Evolutionary conservation across 2,113 vertebrate genomes (phyloP).

Genomic region (Plecotus auritus): DNA sequence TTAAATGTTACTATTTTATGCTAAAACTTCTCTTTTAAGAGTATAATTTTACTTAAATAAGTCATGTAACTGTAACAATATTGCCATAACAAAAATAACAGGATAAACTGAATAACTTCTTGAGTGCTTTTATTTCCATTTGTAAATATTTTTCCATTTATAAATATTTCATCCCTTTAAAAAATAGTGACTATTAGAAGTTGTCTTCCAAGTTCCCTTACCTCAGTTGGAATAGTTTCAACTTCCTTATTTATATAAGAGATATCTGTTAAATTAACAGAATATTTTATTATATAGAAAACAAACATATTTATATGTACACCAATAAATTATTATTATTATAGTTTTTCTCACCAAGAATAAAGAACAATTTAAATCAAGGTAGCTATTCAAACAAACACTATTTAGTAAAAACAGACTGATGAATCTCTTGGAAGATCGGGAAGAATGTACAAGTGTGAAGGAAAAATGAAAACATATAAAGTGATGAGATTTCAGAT

Average conservation of each 20-base stretch:
- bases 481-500: background rate
- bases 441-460: background rate
- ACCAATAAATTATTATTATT: background rate
- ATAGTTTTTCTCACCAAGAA: background rate
- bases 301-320: background rate
- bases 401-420: slow-evolving; percentile 28
- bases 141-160: slow-evolving; percentile 7
- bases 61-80: background rate
- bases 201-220: slow-evolving; percentile 46
- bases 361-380: slow-evolving; percentile 37
- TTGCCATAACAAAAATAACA: slow-evolving; percentile 11
- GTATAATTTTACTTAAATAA: slow-evolving; percentile 9
- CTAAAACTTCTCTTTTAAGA: background rate
- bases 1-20: slow-evolving; percentile 18
- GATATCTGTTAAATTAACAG: slow-evolving; percentile 22
- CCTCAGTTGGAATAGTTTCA: slow-evolving; percentile 36
- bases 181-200: background rate
- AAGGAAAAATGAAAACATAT: background rate
- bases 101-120: slow-evolving; percentile 23
- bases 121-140: background rate
- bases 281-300: slow-evolving; percentile 24
- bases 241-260: background rate
- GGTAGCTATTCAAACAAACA: background rate
- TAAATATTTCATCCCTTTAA: background rate
- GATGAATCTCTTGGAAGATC: background rate